Evolutionary conservation across 2,797 vertebrate genomes (phyloP), one percentile per base, ranked within the genome.

Genomic region (Perodicticus potto): DNA sequence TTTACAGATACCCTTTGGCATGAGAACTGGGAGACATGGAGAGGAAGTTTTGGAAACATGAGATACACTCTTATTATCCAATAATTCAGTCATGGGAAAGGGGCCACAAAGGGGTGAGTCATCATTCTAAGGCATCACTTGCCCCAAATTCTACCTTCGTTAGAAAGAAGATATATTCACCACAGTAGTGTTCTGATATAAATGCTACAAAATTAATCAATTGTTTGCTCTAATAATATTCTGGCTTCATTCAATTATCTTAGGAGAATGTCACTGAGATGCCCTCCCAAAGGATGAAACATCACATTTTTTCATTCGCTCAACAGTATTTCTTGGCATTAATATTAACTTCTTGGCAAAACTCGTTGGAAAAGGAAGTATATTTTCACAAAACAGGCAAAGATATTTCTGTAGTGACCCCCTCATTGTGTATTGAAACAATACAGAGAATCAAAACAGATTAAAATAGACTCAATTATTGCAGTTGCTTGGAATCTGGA

Each of bases 281-380:
- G 25, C 3, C 23, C 45, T 88, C 91, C 82, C 81, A 34, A 45
- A 93, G 83, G 69, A 77, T 3, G 55, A 11, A 19, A 40, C 0
- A 4, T 80, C 90, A 86, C n/a, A 70, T 78, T 91, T 78, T 92
- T 94, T 90, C 91, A 87, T 34, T 95, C 57, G 55, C 25, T 40
- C 65, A 76, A 55, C 65, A 86, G 59, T 72, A 77, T 86, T 89
- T 88, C 95, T 81, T 92, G 91, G 89, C 22, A 14, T 93, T 89
- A 93, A 94, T 87, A 95, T 95, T 72, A 96, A 96, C 86, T 87
- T 97, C 43, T 91, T 94, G 91, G 95, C 86, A 94, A 97, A 82
- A 89, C 45, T 80, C 25, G 4, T 32, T 93, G 95, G 81, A 85
- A 86, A 93, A 93, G 89, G 87, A 96, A 92, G 49, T 77, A 53